Evolutionary conservation across 1,140 invertebrate species (phyloP).

Genomic region (honey bee (Apis mellifera)): DNA sequence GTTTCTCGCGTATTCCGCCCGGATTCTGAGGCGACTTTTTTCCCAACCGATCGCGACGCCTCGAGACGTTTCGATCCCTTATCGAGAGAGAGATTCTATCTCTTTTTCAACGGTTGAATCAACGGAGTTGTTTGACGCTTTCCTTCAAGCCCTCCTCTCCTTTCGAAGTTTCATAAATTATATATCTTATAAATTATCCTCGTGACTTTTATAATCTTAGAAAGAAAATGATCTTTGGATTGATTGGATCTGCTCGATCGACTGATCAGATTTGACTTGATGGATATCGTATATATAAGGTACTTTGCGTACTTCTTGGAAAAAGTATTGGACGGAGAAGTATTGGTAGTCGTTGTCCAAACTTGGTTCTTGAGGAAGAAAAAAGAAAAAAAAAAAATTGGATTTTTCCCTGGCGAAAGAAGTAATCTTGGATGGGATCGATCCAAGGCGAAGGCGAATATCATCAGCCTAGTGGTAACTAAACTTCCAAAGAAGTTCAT

Average conservation of each 20-base stretch:
- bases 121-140: too few species aligned
- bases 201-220: too few species aligned
- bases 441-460: background rate
- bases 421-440: background rate
- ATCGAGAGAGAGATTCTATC: background rate
- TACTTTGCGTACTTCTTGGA: too few species aligned
- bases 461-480: background rate
- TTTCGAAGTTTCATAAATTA: background rate
- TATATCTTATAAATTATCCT: too few species aligned
- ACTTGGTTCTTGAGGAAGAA: background rate
- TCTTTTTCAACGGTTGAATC: too few species aligned
- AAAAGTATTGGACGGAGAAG: background rate
- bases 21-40: conserved; percentile 10
- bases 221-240: too few species aligned
- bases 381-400: background rate
- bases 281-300: too few species aligned
- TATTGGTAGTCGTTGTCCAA: background rate
- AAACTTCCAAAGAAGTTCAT: conserved; percentile 11
- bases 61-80: background rate
- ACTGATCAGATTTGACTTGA: too few species aligned
- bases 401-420: background rate
- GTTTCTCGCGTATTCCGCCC: background rate
- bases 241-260: too few species aligned
- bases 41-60: too few species aligned
- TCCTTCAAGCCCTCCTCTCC: background rate